Evolutionary conservation across 2,888 invertebrate species (phyloP).

Genomic region (Machimus rusticus): DNA sequence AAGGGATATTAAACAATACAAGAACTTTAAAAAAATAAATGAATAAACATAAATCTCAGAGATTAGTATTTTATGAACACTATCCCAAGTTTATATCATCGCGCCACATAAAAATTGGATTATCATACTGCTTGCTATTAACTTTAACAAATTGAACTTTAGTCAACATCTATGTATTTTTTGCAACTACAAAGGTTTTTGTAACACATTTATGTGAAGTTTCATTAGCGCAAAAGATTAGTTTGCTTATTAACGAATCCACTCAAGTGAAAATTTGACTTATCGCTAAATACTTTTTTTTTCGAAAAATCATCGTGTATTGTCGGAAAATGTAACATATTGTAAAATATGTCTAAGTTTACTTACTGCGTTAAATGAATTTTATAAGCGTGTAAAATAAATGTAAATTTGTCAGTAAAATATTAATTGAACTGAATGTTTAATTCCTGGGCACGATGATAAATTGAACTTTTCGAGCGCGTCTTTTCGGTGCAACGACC

Average conservation of each 20-base stretch:
- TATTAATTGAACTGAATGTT: not conserved
- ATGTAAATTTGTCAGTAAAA: not conserved
- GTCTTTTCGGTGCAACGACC: not conserved
- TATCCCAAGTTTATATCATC: not conserved
- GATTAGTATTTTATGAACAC: no score
- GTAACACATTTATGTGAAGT: no score
- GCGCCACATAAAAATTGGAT: not conserved
- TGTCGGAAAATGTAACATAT: not conserved
- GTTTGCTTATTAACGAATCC: no score
- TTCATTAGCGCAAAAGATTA: no score
- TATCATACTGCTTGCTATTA: not conserved
- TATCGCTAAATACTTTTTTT: not conserved
- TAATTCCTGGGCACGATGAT: no score
- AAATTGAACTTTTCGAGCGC: no score
- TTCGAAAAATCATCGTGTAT: not conserved
- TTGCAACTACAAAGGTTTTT: not conserved
- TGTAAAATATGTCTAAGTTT: not conserved
- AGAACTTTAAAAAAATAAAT: no score
- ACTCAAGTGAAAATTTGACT: not conserved
- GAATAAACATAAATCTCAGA: no score
- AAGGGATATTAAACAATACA: no score
- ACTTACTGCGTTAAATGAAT: not conserved
- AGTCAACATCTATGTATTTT: not conserved
- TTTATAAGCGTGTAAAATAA: not conserved
- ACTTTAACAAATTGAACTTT: not conserved